Evolutionary conservation across 2,797 vertebrate genomes (phyloP), one percentile per base, ranked within the genome.

Genomic region (Ceyx erithaca): DNA sequence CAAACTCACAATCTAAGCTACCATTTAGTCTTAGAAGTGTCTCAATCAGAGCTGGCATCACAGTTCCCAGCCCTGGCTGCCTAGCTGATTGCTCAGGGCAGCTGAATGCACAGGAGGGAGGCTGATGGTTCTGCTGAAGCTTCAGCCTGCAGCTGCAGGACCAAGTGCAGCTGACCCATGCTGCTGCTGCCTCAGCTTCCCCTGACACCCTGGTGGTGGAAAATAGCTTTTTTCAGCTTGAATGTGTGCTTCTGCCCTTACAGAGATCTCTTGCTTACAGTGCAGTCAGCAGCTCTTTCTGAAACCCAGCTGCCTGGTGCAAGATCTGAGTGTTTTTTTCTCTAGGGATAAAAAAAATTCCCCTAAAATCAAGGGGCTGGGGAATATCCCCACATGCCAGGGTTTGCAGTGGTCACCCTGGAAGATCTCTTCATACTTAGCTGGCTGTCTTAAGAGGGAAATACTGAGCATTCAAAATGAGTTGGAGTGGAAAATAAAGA

Each of bases 111-210:
- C 58, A 13, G 33, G 33, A 7, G 30, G 10, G 57, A 28, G 28
- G 11, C 46, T 72, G 55, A 16, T 33, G 1, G 2, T 63, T 6
- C 69, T 85, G 58, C 58, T 28, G 2, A 0, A 63, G 61, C 67
- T 45, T 31, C 22, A 17, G 57, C 6, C 35, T 61, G 66, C 83
- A 54, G 73, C 80, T 72, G 54, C 23, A 63, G 63, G n/a, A 62
- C 35, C 9, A 79, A 49, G 22, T 20, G 45, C 48, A 82, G 14
- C 8, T 46, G 76, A 64, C 40, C 54, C 13, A 2, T 1, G 1
- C 0, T 33, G n/a, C 35, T 87, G 93, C 85, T 82, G 87, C 78
- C 85, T 91, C 80, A 83, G 82, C 82, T 45, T 92, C 62, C 63
- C 79, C 28, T 6, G 80, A 59, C 48, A 16, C 25, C 63, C 2